Evolutionary conservation across 2,113 vertebrate genomes (phyloP).

Genomic region (Actinemys pallida): DNA sequence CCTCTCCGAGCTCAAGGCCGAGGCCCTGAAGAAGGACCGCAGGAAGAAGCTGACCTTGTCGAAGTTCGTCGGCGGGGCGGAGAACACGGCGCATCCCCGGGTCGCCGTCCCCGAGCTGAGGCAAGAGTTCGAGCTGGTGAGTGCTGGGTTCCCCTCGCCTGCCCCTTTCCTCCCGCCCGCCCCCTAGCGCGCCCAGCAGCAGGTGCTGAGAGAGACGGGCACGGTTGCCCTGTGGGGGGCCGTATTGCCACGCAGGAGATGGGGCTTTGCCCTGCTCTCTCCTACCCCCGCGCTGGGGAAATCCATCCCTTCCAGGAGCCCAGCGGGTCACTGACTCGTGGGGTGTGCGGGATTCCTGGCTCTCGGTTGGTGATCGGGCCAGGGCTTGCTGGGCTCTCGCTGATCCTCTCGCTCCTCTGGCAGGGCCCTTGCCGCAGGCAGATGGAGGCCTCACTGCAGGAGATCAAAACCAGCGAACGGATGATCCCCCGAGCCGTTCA

Average conservation of each 20-base stretch:
- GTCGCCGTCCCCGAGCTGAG: slow-evolving; percentile 84
- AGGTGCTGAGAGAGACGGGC: not conserved
- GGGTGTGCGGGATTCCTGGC: too few relatives aligned
- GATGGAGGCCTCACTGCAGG: slow-evolving; percentile 94
- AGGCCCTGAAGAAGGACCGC: slow-evolving; percentile 90
- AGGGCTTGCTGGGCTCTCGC: not conserved
- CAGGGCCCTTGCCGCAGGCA: slow-evolving; percentile 97
- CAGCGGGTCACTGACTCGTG: too few relatives aligned
- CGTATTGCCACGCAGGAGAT: too few relatives aligned
- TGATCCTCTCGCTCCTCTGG: not conserved
- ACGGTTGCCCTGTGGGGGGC: fast-evolving
- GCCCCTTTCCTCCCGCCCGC: fast-evolving
- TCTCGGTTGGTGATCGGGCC: not conserved
- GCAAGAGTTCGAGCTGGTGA: slow-evolving; percentile 95
- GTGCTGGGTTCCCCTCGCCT: not conserved
- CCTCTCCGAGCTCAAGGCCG: slow-evolving; percentile 88
- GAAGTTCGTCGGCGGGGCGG: slow-evolving; percentile 81
- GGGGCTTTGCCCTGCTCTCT: not conserved
- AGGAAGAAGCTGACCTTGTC: slow-evolving; percentile 89
- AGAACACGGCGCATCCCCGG: slow-evolving; percentile 90
- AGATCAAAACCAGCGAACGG: slow-evolving; percentile 92
- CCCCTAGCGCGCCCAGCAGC: not conserved
- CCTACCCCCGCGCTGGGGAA: too few relatives aligned
- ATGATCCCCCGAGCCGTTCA: slow-evolving; percentile 93
- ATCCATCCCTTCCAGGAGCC: not conserved